These are phyloP conservation scores for Trichoplusia ni DNA, from an alignment of 1,140 invertebrate genomes.

Conservation along the genomic window DNA sequence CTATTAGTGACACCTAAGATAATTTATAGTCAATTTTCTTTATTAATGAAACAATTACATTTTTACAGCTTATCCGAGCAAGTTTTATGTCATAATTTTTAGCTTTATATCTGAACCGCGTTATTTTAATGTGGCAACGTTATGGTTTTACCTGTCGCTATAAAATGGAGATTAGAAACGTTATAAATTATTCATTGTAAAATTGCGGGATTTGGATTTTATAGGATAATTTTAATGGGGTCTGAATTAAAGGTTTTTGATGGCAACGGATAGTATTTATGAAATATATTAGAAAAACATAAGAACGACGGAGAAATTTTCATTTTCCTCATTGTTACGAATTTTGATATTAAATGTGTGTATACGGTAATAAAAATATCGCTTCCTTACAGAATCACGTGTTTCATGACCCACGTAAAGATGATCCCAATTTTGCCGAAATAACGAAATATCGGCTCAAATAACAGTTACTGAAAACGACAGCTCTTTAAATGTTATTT, in stretches of 20 bases:
- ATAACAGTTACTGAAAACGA: not conserved
- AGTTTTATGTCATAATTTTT: slow-evolving; percentile 13
- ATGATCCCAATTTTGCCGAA: not conserved
- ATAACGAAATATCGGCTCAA: not conserved
- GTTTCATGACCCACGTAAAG: no score
- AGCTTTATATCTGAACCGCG: slow-evolving; percentile 3
- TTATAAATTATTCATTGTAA: slow-evolving; percentile 16
- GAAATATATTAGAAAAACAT: no score
- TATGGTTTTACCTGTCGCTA: slow-evolving; percentile 5
- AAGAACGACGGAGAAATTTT: no score
- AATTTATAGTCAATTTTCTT: not conserved
- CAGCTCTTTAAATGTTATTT: not conserved
- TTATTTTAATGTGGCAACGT: not conserved
- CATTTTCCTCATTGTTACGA: no score
- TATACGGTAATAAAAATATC: no score
- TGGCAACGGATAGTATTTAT: no score
- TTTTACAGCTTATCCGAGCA: slow-evolving; percentile 11
- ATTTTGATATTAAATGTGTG: no score
- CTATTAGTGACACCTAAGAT: not conserved
- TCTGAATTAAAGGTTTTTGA: no score
- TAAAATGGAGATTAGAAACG: slow-evolving; percentile 14
- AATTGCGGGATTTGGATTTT: no score
- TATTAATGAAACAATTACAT: slow-evolving; percentile 18
- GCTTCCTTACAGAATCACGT: no score
- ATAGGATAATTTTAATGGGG: no score